Base-by-base conservation (phyloP, 2,113 vertebrate species). In the Chitala chitala region DNA sequence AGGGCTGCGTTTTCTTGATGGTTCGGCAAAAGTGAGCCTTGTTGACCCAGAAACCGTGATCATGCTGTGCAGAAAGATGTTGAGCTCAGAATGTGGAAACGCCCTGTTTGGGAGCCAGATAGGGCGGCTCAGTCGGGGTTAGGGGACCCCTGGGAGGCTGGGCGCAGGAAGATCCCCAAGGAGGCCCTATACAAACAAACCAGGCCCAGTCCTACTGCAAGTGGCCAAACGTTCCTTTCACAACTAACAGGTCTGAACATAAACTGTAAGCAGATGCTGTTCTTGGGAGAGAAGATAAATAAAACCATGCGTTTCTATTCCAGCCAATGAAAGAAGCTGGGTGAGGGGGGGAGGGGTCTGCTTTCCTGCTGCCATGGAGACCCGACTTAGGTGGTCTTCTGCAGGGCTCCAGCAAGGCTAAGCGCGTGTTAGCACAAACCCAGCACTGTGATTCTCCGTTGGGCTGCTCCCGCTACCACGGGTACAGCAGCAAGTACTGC, bases 291-390 rank as follows among this genome's bases (percentile, higher is more conserved):
- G 36, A 63, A 44, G 29, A 63, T 50, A 50, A 63, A 33, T 63
- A 63, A 73, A 48, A 33, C 54, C 54, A 50, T 63, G 70, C 44
- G 26, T 50, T 9, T 46, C 8, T 29, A 40, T 38, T 44, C 22
- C 12, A 44, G 44, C 36, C 54, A 73, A 46, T 42, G 26, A 61
- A 15, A 51, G n/a, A 17, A 29, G 36, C n/a, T 22, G 36, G n/a
- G 22, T 10, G 40, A 17, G 15, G 24, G 26, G 26, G 42, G 13
- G 42, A 8, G 33, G 22, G 24, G 26, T 1, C 38, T 59, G 42
- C 13, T 61, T 51, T 64, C 51, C 58, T 13, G 40, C 68, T 69
- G 44, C 55, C 71, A 73, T 51, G 44, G 71, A 73, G 46, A 69
- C 46, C 8, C 33, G 68, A 1, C 15, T 6, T n/a, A 5, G 48